A percentile compares a stretch with the other conserved stretches of the same genome.
These are phyloP conservation scores for Tridacna gigas DNA, from an alignment of 2,888 invertebrate species.

Conservation along the genomic window DNA sequence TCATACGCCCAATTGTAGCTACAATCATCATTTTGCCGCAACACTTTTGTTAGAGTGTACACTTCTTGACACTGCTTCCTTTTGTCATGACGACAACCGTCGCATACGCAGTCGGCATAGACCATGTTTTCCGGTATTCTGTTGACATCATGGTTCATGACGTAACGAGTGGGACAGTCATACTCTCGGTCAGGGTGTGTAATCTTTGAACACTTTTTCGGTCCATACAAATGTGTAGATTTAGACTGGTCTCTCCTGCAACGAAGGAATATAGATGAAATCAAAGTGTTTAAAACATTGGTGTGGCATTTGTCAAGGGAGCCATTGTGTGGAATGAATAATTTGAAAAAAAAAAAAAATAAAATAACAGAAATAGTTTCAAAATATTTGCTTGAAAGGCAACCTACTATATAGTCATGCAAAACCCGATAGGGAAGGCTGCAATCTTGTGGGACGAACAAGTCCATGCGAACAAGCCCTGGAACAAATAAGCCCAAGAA, in stretches of 20 bases:
- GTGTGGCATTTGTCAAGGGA: too few species aligned
- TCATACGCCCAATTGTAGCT: constrained; percentile 19
- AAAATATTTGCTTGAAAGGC: too few species aligned
- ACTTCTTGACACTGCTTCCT: constrained; percentile 20
- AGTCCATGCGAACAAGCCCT: too few species aligned
- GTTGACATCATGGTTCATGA: constrained; percentile 46
- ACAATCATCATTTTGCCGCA: constrained; percentile 17
- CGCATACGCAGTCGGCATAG: constrained; percentile 46
- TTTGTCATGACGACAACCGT: constrained; percentile 30
- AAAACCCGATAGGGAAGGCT: too few species aligned
- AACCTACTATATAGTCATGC: too few species aligned
- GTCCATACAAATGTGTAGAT: constrained; percentile 39
- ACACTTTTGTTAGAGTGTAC: constrained; percentile 34
- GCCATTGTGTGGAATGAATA: too few species aligned
- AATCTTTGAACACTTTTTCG: constrained; percentile 33
- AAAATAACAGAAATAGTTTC: too few species aligned
- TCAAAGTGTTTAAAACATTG: too few species aligned
- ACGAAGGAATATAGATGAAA: not conserved
- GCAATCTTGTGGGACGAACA: too few species aligned
- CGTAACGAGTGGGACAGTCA: constrained; percentile 49
- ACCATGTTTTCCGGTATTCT: constrained; percentile 53
- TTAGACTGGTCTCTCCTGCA: not conserved
- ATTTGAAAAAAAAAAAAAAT: too few species aligned
- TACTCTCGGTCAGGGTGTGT: not conserved
- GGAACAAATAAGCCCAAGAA: too few species aligned